Evolutionary conservation across 1,140 invertebrate species (phyloP).

Genomic region (Cherax destructor): DNA sequence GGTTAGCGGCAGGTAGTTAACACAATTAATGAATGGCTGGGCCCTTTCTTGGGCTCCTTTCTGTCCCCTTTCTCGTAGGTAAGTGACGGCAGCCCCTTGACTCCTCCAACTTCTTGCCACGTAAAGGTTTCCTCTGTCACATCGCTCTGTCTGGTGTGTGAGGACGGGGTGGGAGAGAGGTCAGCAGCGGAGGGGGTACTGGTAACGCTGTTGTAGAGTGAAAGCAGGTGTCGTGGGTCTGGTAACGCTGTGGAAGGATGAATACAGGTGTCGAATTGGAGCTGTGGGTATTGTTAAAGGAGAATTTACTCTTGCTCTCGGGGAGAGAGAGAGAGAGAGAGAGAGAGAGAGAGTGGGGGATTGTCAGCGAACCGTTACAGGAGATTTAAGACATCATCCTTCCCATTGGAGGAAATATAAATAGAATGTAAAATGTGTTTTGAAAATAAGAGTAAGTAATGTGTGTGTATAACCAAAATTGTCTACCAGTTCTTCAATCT

Average conservation of each 20-base stretch:
- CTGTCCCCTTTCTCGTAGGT: conserved; percentile 21
- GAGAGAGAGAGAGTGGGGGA: not conserved
- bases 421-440: no score
- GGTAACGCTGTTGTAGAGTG: not conserved
- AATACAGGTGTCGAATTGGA: conserved; percentile 36
- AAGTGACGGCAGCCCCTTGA: conserved; percentile 49
- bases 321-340: no score
- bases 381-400: not conserved
- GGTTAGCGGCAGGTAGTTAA: conserved; percentile 67
- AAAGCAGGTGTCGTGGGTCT: conserved; percentile 1
- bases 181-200: not conserved
- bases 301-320: conserved; percentile 30
- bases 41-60: conserved; percentile 39
- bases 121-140: not conserved
- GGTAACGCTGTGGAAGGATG: conserved; percentile 41
- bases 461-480: no score
- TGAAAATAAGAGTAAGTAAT: no score
- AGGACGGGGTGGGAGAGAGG: not conserved
- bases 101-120: not conserved
- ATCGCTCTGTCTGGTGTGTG: no score
- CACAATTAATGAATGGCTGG: conserved; percentile 62
- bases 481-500: no score
- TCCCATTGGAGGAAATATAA: no score
- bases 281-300: conserved; percentile 19
- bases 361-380: not conserved